A percentile compares a stretch with the other conserved stretches of the same genome.
phyloP scores from a whole-genome alignment of 64 coral and sea anemone species.

The Pocillopora verrucosa region DNA sequence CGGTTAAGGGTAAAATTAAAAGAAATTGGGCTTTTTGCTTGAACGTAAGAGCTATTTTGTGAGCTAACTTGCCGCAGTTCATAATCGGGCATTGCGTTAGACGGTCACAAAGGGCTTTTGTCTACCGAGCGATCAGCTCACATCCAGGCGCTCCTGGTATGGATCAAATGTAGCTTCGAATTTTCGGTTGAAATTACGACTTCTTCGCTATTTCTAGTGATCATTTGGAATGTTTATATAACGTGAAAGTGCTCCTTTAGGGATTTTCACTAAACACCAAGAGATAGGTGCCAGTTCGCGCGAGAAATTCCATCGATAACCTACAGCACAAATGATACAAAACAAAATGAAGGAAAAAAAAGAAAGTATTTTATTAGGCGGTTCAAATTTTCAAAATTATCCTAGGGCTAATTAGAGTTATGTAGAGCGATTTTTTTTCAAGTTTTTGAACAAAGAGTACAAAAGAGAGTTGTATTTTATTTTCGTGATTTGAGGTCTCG shows the following conservation, averaged over 20 bases:
- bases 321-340: too few species aligned
- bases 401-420: neutral
- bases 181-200: neutral
- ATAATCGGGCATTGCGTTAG: neutral
- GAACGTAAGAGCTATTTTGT: neutral
- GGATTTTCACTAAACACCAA: too few species aligned
- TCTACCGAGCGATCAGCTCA: neutral
- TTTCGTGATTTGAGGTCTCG: neutral
- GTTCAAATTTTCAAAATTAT: too few species aligned
- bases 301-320: too few species aligned
- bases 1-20: neutral
- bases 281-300: too few species aligned
- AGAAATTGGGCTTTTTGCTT: neutral
- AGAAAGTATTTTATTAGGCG: too few species aligned
- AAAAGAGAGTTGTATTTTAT: conserved; percentile 13
- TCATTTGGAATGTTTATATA: neutral
- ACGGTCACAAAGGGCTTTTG: neutral
- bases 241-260: neutral
- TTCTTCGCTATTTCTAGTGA: neutral
- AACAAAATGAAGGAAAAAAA: neutral
- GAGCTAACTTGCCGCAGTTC: neutral
- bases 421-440: neutral
- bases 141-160: neutral
- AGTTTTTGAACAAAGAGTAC: neutral
- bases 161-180: neutral